A percentile compares a stretch with the other conserved stretches of the same genome.
phyloP scores from a whole-genome alignment of 2,797 vertebrate species.

The Zalophus californianus region DNA sequence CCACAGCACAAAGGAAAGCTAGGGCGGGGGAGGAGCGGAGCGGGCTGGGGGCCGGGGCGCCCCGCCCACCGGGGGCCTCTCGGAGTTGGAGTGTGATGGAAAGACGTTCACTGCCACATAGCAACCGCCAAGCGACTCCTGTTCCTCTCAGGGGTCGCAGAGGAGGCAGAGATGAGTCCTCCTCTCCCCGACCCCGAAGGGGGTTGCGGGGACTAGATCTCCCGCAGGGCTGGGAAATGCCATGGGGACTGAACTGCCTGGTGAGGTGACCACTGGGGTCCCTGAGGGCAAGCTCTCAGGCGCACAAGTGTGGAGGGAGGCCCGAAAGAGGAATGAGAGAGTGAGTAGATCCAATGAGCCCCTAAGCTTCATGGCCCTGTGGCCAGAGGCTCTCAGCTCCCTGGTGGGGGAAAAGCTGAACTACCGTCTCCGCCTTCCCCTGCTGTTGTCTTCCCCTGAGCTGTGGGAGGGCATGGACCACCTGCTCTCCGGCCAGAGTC shows the following conservation, averaged over 20 bases:
- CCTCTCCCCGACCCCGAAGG: background rate
- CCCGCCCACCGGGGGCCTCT: conserved; percentile 77
- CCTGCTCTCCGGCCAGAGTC: background rate
- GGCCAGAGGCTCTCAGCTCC: background rate
- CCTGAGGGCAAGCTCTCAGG: background rate
- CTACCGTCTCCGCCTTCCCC: background rate
- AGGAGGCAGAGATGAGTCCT: background rate
- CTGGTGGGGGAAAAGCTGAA: background rate
- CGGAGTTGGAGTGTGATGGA: conserved; percentile 62
- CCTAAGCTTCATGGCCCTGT: background rate
- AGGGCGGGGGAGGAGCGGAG: conserved; percentile 73
- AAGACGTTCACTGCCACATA: conserved; percentile 48
- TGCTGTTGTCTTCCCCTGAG: conserved; percentile 46
- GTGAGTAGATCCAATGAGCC: background rate
- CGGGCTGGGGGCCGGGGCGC: conserved; percentile 67
- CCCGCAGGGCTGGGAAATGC: background rate
- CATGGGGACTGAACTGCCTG: background rate
- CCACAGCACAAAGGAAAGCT: conserved; percentile 81
- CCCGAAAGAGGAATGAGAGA: background rate
- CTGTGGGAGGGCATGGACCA: conserved; percentile 23
- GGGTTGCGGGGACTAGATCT: conserved; percentile 30
- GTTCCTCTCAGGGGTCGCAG: background rate
- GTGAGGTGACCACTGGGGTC: background rate
- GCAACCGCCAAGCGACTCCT: conserved; percentile 59
- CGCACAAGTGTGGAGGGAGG: background rate